Conservation (phyloP, 2,113 vertebrate species). For the Capreolus pygargus region DNA sequence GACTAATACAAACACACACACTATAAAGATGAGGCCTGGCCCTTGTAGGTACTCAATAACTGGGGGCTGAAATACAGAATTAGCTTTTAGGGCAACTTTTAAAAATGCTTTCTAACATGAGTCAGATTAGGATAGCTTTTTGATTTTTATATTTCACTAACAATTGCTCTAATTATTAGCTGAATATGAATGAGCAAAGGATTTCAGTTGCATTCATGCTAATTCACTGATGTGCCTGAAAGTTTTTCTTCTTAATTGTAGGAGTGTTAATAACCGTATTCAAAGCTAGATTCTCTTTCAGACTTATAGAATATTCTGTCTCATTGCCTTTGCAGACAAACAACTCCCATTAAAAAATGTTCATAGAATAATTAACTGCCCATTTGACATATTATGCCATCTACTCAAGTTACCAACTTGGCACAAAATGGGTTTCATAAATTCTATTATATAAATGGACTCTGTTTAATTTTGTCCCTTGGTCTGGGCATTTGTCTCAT, state of each 20-base stretch:
- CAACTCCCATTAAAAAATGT: background rate
- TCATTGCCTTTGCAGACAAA: background rate
- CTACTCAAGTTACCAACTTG: constrained; percentile 23
- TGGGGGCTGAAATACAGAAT: background rate
- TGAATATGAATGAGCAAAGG: background rate
- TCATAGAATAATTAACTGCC: constrained; percentile 16
- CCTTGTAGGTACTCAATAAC: background rate
- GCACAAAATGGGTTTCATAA: constrained; percentile 24
- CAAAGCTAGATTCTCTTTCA: background rate
- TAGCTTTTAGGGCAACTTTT: background rate
- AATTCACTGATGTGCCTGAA: background rate
- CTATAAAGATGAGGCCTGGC: background rate
- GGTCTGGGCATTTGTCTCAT: constrained; percentile 32
- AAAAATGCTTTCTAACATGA: background rate
- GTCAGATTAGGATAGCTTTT: background rate
- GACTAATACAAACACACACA: background rate
- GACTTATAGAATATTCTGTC: background rate
- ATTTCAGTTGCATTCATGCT: background rate
- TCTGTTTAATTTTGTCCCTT: constrained; percentile 36
- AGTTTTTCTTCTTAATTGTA: background rate
- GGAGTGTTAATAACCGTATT: background rate
- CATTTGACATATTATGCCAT: constrained; percentile 23
- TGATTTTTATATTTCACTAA: background rate
- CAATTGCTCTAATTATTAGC: background rate
- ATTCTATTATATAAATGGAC: constrained; percentile 25